phyloP scores from a whole-genome alignment of 1,140 invertebrate species.

The Drosophila persimilis region DNA sequence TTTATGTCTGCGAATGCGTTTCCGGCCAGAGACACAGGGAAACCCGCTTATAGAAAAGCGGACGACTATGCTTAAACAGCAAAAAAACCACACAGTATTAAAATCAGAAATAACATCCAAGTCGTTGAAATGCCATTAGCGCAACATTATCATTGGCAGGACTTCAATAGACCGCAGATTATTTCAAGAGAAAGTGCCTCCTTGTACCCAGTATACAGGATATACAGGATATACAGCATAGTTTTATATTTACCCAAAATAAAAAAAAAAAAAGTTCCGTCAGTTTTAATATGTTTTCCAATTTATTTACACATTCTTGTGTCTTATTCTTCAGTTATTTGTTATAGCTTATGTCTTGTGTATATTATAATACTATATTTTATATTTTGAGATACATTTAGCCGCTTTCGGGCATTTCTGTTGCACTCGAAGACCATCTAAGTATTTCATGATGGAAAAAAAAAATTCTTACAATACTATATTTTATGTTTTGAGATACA shows the following conservation, averaged over 20 bases:
- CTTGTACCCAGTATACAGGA: too few relatives aligned
- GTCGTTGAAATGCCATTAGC: too few relatives aligned
- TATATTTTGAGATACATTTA: slow-evolving; percentile 5
- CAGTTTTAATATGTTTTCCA: slow-evolving; percentile 35
- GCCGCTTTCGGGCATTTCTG: neutral
- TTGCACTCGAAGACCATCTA: too few relatives aligned
- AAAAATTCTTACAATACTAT: too few relatives aligned
- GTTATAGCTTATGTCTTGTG: slow-evolving; percentile 32
- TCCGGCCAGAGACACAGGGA: slow-evolving; percentile 65
- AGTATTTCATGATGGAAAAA: too few relatives aligned
- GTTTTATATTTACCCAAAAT: too few relatives aligned
- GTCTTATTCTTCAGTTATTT: slow-evolving; percentile 14
- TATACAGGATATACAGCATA: too few relatives aligned
- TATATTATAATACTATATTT: slow-evolving; percentile 16
- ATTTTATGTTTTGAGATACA: too few relatives aligned
- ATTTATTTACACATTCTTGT: slow-evolving; percentile 42
- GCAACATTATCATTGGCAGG: too few relatives aligned
- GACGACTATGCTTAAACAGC: slow-evolving; percentile 41
- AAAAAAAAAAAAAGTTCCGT: neutral
- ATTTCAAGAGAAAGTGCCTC: too few relatives aligned
- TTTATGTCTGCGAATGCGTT: slow-evolving; percentile 70
- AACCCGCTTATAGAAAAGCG: slow-evolving; percentile 61
- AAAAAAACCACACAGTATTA: slow-evolving; percentile 25
- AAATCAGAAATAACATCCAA: too few relatives aligned
- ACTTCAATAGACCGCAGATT: too few relatives aligned